phyloP scores from a whole-genome alignment of 2,888 invertebrate species.

The Ophioninae sp. region DNA sequence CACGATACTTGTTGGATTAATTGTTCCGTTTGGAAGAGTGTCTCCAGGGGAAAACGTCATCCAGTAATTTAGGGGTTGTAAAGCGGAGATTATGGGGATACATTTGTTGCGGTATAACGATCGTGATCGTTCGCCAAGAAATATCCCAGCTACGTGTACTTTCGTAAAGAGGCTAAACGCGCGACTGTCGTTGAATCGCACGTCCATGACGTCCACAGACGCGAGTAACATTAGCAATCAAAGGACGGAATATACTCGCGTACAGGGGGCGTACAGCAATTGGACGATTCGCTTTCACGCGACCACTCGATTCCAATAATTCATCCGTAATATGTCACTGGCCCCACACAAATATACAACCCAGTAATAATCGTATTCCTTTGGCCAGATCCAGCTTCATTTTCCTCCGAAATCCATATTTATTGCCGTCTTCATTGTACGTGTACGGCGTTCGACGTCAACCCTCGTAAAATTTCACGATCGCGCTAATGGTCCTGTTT shows the following conservation, averaged over 20 bases:
- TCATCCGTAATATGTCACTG: conserved; percentile 27
- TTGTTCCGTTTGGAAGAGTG: no score
- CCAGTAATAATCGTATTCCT: conserved; percentile 40
- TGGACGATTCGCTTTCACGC: neutral
- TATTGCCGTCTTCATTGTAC: conserved; percentile 25
- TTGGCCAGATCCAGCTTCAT: conserved; percentile 30
- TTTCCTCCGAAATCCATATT: conserved; percentile 59
- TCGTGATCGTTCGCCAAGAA: no score
- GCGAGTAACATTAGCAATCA: conserved; percentile 5
- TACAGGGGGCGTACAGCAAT: neutral
- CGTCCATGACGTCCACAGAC: neutral
- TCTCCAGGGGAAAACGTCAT: no score
- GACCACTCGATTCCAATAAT: conserved; percentile 38
- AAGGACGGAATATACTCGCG: neutral
- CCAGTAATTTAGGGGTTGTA: no score
- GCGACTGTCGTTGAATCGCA: neutral
- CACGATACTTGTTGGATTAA: no score
- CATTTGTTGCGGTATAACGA: no score
- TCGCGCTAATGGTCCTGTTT: conserved; percentile 64
- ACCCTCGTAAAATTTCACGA: conserved; percentile 54
- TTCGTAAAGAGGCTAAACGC: neutral
- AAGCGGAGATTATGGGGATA: no score
- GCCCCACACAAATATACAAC: neutral
- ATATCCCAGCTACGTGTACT: no score
- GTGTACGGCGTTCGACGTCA: conserved; percentile 25